Conservation (phyloP, 2,888 invertebrate species). For the Eupithecia pulchellata region DNA sequence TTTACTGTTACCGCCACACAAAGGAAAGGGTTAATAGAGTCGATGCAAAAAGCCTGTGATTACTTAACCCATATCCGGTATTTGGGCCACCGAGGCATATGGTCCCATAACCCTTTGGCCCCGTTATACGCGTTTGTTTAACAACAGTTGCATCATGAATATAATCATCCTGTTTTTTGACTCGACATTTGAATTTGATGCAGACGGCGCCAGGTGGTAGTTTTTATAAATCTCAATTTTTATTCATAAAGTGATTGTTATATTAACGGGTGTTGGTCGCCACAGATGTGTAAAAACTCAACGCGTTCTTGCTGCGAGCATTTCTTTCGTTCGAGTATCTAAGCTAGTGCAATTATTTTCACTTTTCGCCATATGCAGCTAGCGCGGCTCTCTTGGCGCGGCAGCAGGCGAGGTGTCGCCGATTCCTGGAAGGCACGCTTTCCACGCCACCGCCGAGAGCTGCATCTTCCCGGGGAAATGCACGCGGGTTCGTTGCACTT, state of each 20-base stretch:
- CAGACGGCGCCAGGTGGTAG: conserved; percentile 70
- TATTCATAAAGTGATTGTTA: conserved; percentile 31
- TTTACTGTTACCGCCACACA: conserved; percentile 71
- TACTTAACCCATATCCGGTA: conserved; percentile 84
- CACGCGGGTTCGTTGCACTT: conserved; percentile 83
- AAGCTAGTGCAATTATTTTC: conserved; percentile 61
- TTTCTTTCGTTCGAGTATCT: conserved; percentile 21
- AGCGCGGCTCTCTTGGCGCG: conserved; percentile 59
- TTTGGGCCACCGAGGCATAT: conserved; percentile 69
- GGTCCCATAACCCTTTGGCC: conserved; percentile 83
- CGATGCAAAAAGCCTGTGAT: conserved; percentile 77
- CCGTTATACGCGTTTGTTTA: conserved; percentile 75
- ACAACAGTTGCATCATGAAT: conserved; percentile 78
- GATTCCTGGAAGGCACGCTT: conserved; percentile 82
- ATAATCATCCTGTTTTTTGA: conserved; percentile 69
- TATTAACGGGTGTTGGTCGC: conserved; percentile 8
- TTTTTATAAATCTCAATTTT: conserved; percentile 49
- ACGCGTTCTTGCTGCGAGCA: conserved; percentile 3
- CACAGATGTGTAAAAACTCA: conserved; percentile 1
- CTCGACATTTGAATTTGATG: conserved; percentile 49
- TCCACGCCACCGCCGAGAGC: conserved; percentile 64
- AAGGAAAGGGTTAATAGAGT: conserved; percentile 74
- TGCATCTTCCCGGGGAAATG: conserved; percentile 83
- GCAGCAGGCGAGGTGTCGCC: conserved; percentile 52
- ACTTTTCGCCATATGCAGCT: conserved; percentile 72